Conservation (phyloP, 2,113 vertebrate species). For the Anoplopoma fimbria region DNA sequence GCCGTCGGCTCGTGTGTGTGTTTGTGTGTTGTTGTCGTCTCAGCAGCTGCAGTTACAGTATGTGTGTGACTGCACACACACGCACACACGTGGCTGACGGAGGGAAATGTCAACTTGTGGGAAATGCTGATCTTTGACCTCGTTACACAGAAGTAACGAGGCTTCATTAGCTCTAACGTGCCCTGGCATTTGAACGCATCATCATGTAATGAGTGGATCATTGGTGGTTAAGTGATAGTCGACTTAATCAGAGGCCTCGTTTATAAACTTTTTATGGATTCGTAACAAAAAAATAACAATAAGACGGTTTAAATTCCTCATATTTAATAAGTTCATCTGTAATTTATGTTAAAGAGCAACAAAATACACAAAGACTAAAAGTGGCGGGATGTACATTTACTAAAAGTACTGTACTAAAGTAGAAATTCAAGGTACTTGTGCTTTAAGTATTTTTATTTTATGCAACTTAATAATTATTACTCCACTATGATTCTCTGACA, state of each 20-base stretch:
- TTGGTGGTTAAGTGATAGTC: background rate
- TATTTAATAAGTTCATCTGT: background rate
- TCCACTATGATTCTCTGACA: no score
- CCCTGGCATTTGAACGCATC: no score
- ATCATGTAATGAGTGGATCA: background rate
- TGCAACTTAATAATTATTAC: background rate
- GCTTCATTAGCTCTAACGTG: background rate
- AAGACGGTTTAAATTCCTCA: background rate
- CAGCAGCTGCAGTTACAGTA: slow-evolving; percentile 33
- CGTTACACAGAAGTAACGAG: background rate
- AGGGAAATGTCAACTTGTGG: slow-evolving; percentile 11
- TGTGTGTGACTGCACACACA: slow-evolving; percentile 23
- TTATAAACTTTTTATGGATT: background rate
- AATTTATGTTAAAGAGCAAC: background rate
- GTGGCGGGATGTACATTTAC: no score
- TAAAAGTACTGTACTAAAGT: no score
- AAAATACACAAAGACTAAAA: background rate
- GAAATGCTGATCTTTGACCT: background rate
- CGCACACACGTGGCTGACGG: slow-evolving; percentile 5
- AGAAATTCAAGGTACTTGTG: no score
- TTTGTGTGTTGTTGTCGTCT: no score
- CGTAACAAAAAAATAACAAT: background rate
- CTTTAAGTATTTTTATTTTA: no score
- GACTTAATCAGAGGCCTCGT: background rate
- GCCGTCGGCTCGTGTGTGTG: background rate